These are phyloP conservation scores for Allolobophora icterica DNA, from an alignment of 2,888 invertebrate genomes.

Conservation along the genomic window DNA sequence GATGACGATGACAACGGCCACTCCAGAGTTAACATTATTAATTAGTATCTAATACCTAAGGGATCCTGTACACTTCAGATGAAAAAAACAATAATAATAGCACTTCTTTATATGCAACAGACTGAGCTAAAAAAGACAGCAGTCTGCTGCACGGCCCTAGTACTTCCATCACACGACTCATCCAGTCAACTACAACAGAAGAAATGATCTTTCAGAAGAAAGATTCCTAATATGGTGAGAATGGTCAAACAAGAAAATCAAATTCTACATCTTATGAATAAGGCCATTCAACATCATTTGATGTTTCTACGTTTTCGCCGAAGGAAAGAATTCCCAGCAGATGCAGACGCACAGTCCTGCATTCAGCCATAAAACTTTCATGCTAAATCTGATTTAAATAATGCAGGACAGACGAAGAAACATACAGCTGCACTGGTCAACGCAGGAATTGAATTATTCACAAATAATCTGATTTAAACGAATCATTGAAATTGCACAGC, in stretches of 20 bases:
- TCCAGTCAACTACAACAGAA: background rate
- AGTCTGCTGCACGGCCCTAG: background rate
- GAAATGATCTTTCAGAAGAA: background rate
- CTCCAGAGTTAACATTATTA: too few species aligned
- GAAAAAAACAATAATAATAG: too few species aligned
- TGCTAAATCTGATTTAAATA: background rate
- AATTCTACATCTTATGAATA: background rate
- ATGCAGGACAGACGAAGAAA: background rate
- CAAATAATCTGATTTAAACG: background rate
- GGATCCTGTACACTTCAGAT: too few species aligned
- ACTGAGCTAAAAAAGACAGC: background rate
- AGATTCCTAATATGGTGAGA: background rate
- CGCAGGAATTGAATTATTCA: too few species aligned
- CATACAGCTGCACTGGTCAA: background rate
- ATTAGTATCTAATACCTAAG: too few species aligned
- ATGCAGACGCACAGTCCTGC: background rate
- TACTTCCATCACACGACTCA: background rate
- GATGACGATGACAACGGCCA: too few species aligned
- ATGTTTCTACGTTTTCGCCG: background rate
- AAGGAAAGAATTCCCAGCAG: background rate
- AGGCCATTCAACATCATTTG: conserved; percentile 1
- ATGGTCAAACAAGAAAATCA: background rate
- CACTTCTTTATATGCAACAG: too few species aligned
- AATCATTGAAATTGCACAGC: background rate
- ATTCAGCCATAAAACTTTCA: background rate